Evolutionary conservation across 2,888 invertebrate species (phyloP).

Genomic region (Zootermopsis nevadensis): DNA sequence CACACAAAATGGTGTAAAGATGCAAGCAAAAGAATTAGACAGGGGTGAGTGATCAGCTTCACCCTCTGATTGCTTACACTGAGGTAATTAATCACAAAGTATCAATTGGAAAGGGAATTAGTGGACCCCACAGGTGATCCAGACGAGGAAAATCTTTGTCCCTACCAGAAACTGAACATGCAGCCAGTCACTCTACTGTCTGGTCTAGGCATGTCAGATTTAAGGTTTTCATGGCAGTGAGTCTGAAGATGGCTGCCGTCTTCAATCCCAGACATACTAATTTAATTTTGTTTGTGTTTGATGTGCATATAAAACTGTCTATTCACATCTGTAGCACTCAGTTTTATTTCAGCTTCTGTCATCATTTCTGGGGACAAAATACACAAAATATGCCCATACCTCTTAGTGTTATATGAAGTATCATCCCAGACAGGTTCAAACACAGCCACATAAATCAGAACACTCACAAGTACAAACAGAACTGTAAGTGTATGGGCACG

Average conservation of each 20-base stretch:
- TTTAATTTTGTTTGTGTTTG: neutral
- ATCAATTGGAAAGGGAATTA: neutral
- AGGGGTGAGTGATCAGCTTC: too few relatives aligned
- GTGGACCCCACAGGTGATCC: too few relatives aligned
- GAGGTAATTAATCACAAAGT: neutral
- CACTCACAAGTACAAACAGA: slow-evolving; percentile 62
- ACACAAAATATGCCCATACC: slow-evolving; percentile 59
- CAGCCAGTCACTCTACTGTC: too few relatives aligned
- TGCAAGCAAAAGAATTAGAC: too few relatives aligned
- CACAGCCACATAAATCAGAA: slow-evolving; percentile 65
- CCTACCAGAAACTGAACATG: too few relatives aligned
- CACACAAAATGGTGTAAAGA: too few relatives aligned
- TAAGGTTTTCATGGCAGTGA: too few relatives aligned
- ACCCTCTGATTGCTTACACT: neutral
- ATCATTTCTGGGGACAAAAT: neutral
- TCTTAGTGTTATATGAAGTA: slow-evolving; percentile 65
- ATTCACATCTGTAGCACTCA: neutral
- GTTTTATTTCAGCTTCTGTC: neutral
- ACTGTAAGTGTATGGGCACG: slow-evolving; percentile 66
- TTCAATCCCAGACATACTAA: neutral
- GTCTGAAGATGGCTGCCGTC: too few relatives aligned
- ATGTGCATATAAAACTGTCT: neutral
- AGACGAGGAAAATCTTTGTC: too few relatives aligned
- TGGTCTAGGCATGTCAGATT: too few relatives aligned
- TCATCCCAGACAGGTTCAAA: slow-evolving; percentile 62